Base-by-base conservation (phyloP, 2,888 invertebrate genomes). In the Cinara cedri region DNA sequence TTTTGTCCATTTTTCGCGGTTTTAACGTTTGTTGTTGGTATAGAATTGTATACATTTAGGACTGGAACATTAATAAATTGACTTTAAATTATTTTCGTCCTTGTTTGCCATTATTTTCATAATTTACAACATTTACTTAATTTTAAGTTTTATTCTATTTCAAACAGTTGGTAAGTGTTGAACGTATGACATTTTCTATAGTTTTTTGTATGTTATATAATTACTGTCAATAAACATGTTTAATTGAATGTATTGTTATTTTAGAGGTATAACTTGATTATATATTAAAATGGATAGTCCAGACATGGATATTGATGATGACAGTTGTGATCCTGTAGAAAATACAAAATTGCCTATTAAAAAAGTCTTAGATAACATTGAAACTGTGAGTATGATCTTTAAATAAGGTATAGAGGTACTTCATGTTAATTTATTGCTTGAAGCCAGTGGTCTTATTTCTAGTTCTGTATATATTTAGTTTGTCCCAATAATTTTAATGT, bases 221-320 rank as follows among this genome's bases (percentile, higher is more conserved):
- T n/a, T n/a, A n/a, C n/a, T n/a, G 24, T 11, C 19, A 26, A 26
- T 8, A 6, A 21, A 46, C 46, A 14, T 46, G 34, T 34, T 34
- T 34, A 44, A 65, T 55, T 16, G 19, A 57, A 44, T 44, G 13
- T 44, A 8, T 2, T 57, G 21, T 72, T 16, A 16, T 57, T 8
- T 2, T 72, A 49, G 60, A 2, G 6, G 10, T 19, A 24, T 1
- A 4, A 11, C 3, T 10, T 21, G 21, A 14, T 46, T 16, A 8
- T 21, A 16, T n/a, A 42, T 21, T 42, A 9, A 63, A 57, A 78
- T 78, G 76, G 68, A 78, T 13, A 78, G 76, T 21, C 55, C 68
- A 14, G 68, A 78, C 49, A 78, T 78, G 68, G 68, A 68, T n/a
- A 21, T 68, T 9, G 76, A 78, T n/a, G 76, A 78, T 8, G 66